Conservation (phyloP, 2,797 vertebrate species). For the Cossypha dichroa region DNA sequence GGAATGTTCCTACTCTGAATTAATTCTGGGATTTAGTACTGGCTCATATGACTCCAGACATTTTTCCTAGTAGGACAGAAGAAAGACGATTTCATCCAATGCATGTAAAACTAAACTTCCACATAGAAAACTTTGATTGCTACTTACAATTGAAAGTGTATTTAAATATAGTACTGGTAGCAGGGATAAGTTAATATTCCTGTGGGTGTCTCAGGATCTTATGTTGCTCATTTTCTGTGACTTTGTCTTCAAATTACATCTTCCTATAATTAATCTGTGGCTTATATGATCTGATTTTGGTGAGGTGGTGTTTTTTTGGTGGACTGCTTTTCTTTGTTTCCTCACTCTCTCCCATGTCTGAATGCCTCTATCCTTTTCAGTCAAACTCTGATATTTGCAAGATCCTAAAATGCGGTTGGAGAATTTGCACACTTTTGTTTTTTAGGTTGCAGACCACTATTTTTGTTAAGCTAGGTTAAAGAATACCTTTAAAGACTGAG, state of each 20-base stretch:
- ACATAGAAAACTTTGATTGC: not conserved
- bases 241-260: not conserved
- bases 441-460: not conserved
- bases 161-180: not conserved
- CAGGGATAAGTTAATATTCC: not conserved
- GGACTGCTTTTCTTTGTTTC: not conserved
- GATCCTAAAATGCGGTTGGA: not conserved
- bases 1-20: not conserved
- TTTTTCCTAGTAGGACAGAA: not conserved
- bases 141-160: not conserved
- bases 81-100: not conserved
- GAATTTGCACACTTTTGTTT: not conserved
- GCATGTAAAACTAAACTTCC: not conserved
- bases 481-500: not conserved
- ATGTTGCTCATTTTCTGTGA: not conserved
- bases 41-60: not conserved
- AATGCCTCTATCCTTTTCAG: not conserved
- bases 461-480: not conserved
- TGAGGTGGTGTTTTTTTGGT: not conserved
- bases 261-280: not conserved
- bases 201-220: not conserved
- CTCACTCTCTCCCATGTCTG: not conserved
- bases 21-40: not conserved
- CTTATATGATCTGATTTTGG: not conserved
- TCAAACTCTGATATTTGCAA: not conserved